A percentile compares a stretch with the other conserved stretches of the same genome.
Conservation (phyloP, 35 echinoderm and acorn worm species). For the Strongylocentrotus purpuratus region DNA sequence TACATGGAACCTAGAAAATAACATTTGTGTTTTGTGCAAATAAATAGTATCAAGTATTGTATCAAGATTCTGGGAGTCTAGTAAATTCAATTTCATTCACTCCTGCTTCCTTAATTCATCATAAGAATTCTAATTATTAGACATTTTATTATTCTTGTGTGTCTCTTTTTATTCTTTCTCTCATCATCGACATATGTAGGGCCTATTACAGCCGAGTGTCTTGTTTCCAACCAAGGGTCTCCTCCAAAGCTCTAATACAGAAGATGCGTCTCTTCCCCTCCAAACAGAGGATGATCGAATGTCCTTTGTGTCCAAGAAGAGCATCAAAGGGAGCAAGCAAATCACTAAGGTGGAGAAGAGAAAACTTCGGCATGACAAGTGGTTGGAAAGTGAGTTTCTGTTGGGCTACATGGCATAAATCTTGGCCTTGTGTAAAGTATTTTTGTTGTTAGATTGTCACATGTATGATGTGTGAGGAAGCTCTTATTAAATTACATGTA, state of each 20-base stretch:
- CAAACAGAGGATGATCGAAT: conserved; percentile 72
- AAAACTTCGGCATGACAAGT: conserved; percentile 87
- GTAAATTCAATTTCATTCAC: no score
- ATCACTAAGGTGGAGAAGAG: conserved; percentile 88
- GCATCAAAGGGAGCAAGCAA: conserved; percentile 65
- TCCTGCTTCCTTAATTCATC: neutral
- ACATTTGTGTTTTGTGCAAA: no score
- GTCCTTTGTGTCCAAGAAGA: conserved; percentile 86
- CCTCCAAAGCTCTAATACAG: neutral
- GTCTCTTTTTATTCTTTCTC: neutral
- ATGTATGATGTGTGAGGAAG: no score
- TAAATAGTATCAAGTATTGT: no score
- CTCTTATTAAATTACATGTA: no score
- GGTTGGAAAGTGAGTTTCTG: conserved; percentile 86
- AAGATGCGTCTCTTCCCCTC: neutral
- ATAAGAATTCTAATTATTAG: neutral
- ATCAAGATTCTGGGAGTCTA: no score
- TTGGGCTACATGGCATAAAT: neutral
- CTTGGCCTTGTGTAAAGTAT: no score
- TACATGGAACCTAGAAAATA: no score
- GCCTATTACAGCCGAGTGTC: neutral
- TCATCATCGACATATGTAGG: neutral
- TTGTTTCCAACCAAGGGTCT: conserved; percentile 51
- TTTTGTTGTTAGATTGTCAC: no score
- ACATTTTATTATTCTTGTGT: neutral